Evolutionary conservation across 2,797 vertebrate species (phyloP), one percentile per base, ranked within the genome.

Genomic region (Peromyscus eremicus): DNA sequence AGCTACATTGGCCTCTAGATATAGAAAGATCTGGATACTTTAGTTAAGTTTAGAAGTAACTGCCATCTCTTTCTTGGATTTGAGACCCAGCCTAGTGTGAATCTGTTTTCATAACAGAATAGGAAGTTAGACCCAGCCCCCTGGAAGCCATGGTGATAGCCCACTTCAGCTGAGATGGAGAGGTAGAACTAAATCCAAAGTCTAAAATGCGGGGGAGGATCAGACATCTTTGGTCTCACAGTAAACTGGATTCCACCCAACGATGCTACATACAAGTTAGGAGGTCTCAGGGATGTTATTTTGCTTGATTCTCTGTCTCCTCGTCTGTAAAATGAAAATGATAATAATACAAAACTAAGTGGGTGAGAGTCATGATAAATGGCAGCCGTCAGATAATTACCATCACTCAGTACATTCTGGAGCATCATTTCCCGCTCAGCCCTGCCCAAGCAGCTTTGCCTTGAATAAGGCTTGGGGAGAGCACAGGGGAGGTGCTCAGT

Each of bases 301-400:
- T 66, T 60, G 10, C 17, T 17, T 25, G 23, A 86, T 25, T 92
- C 77, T 90, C 19, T 21, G 60, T 95, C 93, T 90, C 68, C 29
- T 97, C 27, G n/a, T 77, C 70, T 62, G n/a, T 83, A 81, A 95
- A 95, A 76, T 88, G 8, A 94, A 86, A 94, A 88, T 73, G 34
- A 71, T 82, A 81, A 83, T 46, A 27, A 76, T 55, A 71, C 8
- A 37, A 92, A 90, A 57, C 37, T 17, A 80, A 95, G 66, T 89
- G 80, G 43, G 62, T 91, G 43, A 93, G 76, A 92, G 23, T 73
- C 81, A 91, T 64, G 82, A 37, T 75, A 93, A 94, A 60, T 46
- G 46, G 43, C 23, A 85, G n/a, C 66, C 90, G 70, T 80, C 82
- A n/a, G 46, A 46, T 64, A 73, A 84, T 90, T 91, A 75, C 75